Evolutionary conservation across 2,888 invertebrate genomes (phyloP).

Genomic region (Perithous albicinctus): DNA sequence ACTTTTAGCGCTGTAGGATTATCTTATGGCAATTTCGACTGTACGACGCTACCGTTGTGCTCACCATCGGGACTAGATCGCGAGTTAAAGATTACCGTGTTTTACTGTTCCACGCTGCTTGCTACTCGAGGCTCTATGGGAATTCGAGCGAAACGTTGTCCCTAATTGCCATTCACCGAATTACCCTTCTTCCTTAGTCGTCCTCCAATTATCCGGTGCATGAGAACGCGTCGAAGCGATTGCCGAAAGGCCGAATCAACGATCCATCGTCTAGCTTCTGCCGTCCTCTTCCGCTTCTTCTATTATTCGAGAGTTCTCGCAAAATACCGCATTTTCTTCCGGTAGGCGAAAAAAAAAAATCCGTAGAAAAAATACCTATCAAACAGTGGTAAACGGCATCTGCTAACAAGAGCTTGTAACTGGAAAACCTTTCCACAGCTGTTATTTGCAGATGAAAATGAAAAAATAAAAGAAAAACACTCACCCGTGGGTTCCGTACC

Average conservation of each 20-base stretch:
- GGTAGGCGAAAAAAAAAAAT: too few species aligned
- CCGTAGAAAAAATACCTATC: too few species aligned
- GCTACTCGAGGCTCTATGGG: conserved; percentile 1
- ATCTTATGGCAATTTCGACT: background rate
- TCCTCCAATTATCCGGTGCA: conserved; percentile 53
- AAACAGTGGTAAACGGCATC: too few species aligned
- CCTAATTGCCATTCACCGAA: conserved; percentile 61
- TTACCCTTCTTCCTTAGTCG: conserved; percentile 41
- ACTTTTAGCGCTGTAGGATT: too few species aligned
- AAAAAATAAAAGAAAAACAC: too few species aligned
- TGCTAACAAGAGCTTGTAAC: too few species aligned
- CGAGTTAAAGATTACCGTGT: background rate
- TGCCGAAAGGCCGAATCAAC: conserved; percentile 45
- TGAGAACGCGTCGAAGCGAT: conserved; percentile 33
- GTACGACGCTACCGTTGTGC: background rate
- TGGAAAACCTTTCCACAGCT: too few species aligned
- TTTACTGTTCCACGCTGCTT: background rate
- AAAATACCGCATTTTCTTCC: background rate
- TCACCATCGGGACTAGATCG: too few species aligned
- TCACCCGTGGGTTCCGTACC: too few species aligned
- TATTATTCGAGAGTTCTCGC: background rate
- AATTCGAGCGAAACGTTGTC: conserved; percentile 54
- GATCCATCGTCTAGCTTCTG: conserved; percentile 39
- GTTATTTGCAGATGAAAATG: too few species aligned
- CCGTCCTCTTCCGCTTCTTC: conserved; percentile 14